Evolutionary conservation across 2,888 invertebrate genomes (phyloP).

Genomic region (Archaeoteleia sp.): DNA sequence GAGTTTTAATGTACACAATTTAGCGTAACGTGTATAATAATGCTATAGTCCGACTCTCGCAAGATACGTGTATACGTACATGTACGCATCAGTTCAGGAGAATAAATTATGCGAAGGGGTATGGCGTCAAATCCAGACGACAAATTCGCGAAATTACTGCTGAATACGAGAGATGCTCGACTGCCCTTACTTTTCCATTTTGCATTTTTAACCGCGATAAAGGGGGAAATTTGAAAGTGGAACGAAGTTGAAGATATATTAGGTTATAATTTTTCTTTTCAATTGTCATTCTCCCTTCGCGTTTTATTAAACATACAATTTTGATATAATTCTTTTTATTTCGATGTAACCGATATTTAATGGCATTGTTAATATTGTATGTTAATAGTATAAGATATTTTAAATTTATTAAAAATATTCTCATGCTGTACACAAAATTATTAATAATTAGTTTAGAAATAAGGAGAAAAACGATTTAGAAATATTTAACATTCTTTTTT

Average conservation of each 20-base stretch:
- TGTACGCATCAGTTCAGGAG: conserved; percentile 45
- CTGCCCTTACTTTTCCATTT: conserved; percentile 49
- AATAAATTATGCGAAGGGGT: conserved; percentile 53
- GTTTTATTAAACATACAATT: too few relatives aligned
- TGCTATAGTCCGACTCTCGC: conserved; percentile 34
- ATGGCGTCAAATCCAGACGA: conserved; percentile 52
- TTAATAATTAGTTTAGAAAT: too few relatives aligned
- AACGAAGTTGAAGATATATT: conserved; percentile 33
- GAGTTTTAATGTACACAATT: conserved; percentile 31
- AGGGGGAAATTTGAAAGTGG: conserved; percentile 44
- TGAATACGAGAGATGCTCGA: conserved; percentile 49
- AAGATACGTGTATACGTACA: conserved; percentile 44
- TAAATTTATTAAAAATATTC: too few relatives aligned
- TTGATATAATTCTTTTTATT: too few relatives aligned
- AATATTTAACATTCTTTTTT: too few relatives aligned
- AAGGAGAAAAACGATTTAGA: too few relatives aligned
- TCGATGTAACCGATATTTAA: too few relatives aligned
- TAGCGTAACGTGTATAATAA: conserved; percentile 28
- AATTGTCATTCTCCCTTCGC: conserved; percentile 23
- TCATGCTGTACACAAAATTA: too few relatives aligned
- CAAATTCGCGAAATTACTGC: conserved; percentile 53
- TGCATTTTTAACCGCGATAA: conserved; percentile 45
- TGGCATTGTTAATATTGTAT: too few relatives aligned
- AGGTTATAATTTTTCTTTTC: conserved; percentile 36
- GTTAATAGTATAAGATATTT: too few relatives aligned